phyloP scores from a whole-genome alignment of 1,140 invertebrate species.

The Drosophila kikkawai region DNA sequence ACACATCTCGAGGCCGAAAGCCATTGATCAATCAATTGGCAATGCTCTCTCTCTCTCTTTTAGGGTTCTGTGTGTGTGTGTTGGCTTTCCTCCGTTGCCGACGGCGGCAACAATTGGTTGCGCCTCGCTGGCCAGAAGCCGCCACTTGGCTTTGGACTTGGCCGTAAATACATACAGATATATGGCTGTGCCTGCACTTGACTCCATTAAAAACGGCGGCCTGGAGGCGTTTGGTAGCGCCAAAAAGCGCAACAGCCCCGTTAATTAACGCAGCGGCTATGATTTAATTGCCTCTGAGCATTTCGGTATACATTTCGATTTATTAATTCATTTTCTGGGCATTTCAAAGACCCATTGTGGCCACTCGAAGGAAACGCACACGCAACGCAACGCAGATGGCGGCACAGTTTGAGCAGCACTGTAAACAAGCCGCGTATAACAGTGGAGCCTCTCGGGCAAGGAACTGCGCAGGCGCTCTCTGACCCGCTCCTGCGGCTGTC shows the following conservation, averaged over 20 bases:
- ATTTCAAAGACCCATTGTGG: conserved; percentile 57
- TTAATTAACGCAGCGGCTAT: conserved; percentile 64
- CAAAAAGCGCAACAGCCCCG: conserved; percentile 51
- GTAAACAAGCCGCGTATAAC: conserved; percentile 77
- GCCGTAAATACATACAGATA: conserved; percentile 6
- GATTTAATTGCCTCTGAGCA: conserved; percentile 64
- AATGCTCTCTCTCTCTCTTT: not conserved
- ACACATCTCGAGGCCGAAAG: conserved; percentile 53
- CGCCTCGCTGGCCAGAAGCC: conserved; percentile 53
- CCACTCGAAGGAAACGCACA: conserved; percentile 40
- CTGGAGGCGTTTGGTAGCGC: conserved; percentile 68
- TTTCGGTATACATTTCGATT: conserved; percentile 22
- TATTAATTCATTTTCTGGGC: conserved; percentile 52
- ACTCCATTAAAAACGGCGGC: conserved; percentile 59
- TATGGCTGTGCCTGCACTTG: conserved; percentile 59
- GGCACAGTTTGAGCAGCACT: conserved; percentile 51
- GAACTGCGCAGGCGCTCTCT: conserved; percentile 47
- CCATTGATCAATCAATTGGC: conserved; percentile 73
- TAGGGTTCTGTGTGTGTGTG: conserved; percentile 10
- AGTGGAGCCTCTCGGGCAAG: conserved; percentile 34
- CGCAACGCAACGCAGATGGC: conserved; percentile 3
- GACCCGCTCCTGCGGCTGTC: conserved; percentile 15
- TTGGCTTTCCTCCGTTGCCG: conserved; percentile 1
- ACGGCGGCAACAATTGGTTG: conserved; percentile 67
- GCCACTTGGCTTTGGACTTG: conserved; percentile 33